A percentile compares a stretch with the other conserved stretches of the same genome.
These are phyloP conservation scores for Brachionus calyciflorus DNA, from an alignment of 1,140 invertebrate species.

Conservation along the genomic window DNA sequence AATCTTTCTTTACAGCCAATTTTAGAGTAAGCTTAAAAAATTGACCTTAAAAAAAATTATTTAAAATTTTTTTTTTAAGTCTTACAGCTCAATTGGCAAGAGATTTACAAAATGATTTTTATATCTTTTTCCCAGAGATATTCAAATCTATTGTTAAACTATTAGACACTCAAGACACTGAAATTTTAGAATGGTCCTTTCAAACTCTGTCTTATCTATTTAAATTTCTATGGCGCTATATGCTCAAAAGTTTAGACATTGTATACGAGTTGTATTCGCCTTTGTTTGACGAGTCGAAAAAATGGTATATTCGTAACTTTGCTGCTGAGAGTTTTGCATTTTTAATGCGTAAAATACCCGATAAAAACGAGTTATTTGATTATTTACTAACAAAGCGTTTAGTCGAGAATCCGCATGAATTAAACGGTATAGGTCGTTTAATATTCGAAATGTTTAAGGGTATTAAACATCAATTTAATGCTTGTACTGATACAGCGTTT, in stretches of 20 bases:
- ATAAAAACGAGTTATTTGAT: conserved; percentile 72
- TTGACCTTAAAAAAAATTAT: conserved; percentile 21
- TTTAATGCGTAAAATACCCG: conserved; percentile 74
- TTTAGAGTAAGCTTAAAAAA: not conserved
- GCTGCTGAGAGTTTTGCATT: conserved; percentile 90
- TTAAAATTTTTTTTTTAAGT: conserved; percentile 65
- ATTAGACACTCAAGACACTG: conserved; percentile 72
- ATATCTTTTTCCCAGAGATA: conserved; percentile 70
- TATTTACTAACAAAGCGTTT: conserved; percentile 68
- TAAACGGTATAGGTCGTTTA: conserved; percentile 73
- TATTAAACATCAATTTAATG: conserved; percentile 76
- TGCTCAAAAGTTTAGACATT: conserved; percentile 74
- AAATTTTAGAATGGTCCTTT: conserved; percentile 77
- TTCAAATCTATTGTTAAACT: conserved; percentile 70
- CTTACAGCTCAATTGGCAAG: conserved; percentile 76
- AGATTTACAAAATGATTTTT: conserved; percentile 82
- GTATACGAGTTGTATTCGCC: conserved; percentile 72
- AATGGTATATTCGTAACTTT: conserved; percentile 80
- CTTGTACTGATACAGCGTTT: conserved; percentile 53
- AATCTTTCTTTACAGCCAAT: not conserved
- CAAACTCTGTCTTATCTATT: conserved; percentile 80
- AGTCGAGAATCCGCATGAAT: conserved; percentile 66
- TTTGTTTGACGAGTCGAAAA: conserved; percentile 69
- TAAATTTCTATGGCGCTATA: conserved; percentile 76
- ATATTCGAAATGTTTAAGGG: conserved; percentile 81